Conservation (phyloP, 2,888 invertebrate genomes). For the Pachliopta kotzebuea region DNA sequence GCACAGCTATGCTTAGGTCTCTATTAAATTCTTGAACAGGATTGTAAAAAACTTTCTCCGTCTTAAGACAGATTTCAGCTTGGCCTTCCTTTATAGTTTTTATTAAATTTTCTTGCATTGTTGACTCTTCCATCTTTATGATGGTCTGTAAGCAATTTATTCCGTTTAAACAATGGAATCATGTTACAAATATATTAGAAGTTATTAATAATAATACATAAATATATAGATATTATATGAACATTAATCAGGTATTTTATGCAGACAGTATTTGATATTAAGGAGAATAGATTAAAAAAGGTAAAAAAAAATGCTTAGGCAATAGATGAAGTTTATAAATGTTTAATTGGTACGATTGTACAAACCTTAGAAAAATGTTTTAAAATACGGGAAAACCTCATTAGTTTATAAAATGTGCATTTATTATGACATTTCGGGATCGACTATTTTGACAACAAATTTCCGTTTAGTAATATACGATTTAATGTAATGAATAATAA, state of each 20-base stretch:
- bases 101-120: conserved; percentile 29
- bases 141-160: conserved; percentile 36
- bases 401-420: conserved; percentile 12
- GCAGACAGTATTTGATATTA: too few relatives aligned
- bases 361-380: conserved; percentile 18
- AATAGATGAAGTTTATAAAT: too few relatives aligned
- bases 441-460: background rate
- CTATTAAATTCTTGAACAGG: conserved; percentile 99
- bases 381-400: conserved; percentile 30
- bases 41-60: conserved; percentile 96
- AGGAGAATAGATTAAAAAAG: too few relatives aligned
- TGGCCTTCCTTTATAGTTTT: conserved; percentile 86
- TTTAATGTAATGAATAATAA: too few relatives aligned
- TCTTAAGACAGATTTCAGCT: conserved; percentile 85
- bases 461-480: too few relatives aligned
- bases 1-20: conserved; percentile 91
- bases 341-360: background rate
- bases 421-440: conserved; percentile 21
- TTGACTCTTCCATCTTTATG: conserved; percentile 54
- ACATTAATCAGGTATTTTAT: too few relatives aligned
- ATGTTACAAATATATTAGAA: too few relatives aligned
- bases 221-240: too few relatives aligned
- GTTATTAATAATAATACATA: too few relatives aligned
- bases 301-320: too few relatives aligned
- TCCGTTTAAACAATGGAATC: too few relatives aligned